Base-by-base conservation (phyloP, 1,140 invertebrate genomes). In the Heliothis subflexa region DNA sequence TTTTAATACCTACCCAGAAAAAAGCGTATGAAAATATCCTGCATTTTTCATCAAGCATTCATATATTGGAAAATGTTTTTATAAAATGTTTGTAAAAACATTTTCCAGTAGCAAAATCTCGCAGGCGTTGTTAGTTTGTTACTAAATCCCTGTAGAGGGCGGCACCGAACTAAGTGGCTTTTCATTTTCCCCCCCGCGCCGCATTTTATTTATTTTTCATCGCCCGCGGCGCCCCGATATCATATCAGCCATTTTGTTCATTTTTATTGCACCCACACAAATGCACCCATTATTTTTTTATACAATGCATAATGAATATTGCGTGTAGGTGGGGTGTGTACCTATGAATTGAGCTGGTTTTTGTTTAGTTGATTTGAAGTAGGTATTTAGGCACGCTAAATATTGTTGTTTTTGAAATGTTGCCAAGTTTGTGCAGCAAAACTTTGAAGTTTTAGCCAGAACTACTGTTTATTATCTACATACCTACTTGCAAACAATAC, bases 201-300 rank as follows among this genome's bases (percentile, higher is more conserved):
- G 64, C 82, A 73, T 86, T 90, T 90, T 92, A 91, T 92, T 92
- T 92, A 92, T 92, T 89, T 92, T 92, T 90, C 90, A 92, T 92
- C 88, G 89, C 90, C 86, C 81, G 73, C 76, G 84, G 89, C 81
- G 57, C 77, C 84, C 81, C 83, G 86, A 89, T 88, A 89, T 92
- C 85, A 90, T 91, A 90, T 92, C 86, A 85, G 80, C 82, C 87
- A 85, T 90, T 91, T 87, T 88, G 81, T 89, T 89, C 87, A 87
- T 90, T 92, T 92, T 90, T 92, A 92, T 90, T 89, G 88, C 88
- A 86, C 88, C 77, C 86, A 83, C 85, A 81, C 83, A 91, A 89
- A 89, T 88, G 83, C 81, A 79, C 76, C 86, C 86, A 88, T 88
- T 89, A 85, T 86, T 88, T 87, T 25, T 86, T 87, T 85, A 84